Evolutionary conservation across 2,797 vertebrate genomes (phyloP).

Genomic region (Karalla daura): DNA sequence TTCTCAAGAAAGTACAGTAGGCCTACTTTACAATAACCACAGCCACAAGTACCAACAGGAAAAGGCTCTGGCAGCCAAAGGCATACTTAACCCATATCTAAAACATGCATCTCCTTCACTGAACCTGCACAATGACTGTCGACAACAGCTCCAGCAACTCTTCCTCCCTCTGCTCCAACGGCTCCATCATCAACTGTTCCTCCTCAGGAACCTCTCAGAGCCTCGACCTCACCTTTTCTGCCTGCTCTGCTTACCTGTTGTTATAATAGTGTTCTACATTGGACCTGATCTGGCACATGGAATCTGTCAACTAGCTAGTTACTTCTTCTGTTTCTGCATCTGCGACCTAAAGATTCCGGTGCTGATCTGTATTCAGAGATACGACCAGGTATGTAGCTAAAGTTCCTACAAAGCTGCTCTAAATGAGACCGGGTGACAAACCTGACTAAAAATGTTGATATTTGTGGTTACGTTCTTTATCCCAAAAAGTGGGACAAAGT

Average conservation of each 20-base stretch:
- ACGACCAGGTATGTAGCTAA: constrained; percentile 43
- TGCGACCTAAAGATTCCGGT: constrained; percentile 18
- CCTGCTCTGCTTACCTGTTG: constrained; percentile 18
- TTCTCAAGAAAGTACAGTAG: no score
- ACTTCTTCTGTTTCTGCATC: constrained; percentile 31
- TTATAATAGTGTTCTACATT: not conserved
- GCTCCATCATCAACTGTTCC: not conserved
- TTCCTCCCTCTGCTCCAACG: no score
- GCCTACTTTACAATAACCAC: no score
- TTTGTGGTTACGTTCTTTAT: constrained; percentile 39
- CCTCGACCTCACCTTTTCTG: constrained; percentile 41
- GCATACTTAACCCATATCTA: no score
- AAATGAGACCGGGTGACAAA: no score
- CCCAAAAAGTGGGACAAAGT: constrained; percentile 17
- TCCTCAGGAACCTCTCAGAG: no score
- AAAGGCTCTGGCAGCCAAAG: no score
- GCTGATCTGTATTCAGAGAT: constrained; percentile 53
- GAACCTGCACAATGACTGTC: no score
- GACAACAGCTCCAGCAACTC: no score
- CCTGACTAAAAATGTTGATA: not conserved
- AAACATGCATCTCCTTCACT: no score
- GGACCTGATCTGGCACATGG: not conserved
- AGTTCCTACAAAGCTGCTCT: no score
- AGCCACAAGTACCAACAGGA: no score
- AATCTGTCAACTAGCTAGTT: constrained; percentile 13